Percentiles rank a stretch among this genome's conserved stretches.
These are phyloP conservation scores for Caenorhabditis auriculariae DNA, from an alignment of 2,888 invertebrate species.

Conservation along the genomic window DNA sequence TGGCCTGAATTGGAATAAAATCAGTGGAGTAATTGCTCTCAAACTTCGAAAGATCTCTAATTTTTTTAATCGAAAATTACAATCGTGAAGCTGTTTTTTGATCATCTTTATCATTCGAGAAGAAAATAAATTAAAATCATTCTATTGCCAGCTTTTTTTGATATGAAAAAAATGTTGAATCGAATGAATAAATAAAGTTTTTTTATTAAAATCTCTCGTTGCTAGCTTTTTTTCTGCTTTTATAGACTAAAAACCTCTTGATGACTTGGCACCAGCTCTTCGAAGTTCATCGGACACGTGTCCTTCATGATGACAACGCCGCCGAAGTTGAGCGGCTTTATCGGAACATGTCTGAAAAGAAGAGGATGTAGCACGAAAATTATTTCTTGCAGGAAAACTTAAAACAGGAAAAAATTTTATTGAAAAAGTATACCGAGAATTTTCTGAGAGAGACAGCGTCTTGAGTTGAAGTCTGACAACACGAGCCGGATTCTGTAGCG, in stretches of 20 bases:
- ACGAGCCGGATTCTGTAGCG: conserved; percentile 89
- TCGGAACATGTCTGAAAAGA: conserved; percentile 73
- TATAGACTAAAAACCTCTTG: neutral
- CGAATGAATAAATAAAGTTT: too few relatives aligned
- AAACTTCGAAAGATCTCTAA: too few relatives aligned
- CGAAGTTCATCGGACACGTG: conserved; percentile 73
- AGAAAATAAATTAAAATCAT: neutral
- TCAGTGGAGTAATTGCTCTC: too few relatives aligned
- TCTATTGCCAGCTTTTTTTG: neutral
- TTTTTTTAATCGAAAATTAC: too few relatives aligned
- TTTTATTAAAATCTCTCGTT: too few relatives aligned
- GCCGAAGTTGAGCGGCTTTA: conserved; percentile 80
- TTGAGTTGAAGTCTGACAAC: conserved; percentile 84
- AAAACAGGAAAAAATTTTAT: neutral
- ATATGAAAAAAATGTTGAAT: neutral
- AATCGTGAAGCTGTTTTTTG: neutral
- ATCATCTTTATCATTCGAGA: neutral
- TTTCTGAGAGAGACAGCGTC: conserved; percentile 78
- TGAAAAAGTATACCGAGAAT: conserved; percentile 58
- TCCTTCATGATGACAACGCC: conserved; percentile 94
- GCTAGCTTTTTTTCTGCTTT: too few relatives aligned
- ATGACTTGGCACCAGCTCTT: conserved; percentile 53
- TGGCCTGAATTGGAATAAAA: too few relatives aligned
- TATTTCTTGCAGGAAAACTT: neutral
- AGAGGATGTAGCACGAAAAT: conserved; percentile 55